A percentile compares a stretch with the other conserved stretches of the same genome.
Conservation (phyloP, 1,140 invertebrate species). For the Nomia melanderi region DNA sequence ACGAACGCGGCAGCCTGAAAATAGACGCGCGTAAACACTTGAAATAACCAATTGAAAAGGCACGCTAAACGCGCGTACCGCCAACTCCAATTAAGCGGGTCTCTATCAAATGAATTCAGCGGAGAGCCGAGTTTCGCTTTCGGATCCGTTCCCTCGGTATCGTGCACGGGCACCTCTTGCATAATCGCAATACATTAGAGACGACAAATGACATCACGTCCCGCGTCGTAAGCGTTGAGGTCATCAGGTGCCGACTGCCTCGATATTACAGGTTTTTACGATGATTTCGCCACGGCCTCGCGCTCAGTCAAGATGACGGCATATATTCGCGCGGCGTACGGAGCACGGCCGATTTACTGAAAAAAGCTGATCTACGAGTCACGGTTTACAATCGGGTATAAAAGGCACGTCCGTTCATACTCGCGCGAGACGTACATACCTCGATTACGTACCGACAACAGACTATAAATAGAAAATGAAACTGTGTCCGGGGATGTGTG, state of each 20-base stretch:
- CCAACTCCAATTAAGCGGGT: slow-evolving; percentile 16
- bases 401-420: slow-evolving; percentile 21
- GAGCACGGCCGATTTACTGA: slow-evolving; percentile 30
- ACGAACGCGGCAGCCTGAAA: not conserved
- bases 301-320: slow-evolving; percentile 14
- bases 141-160: slow-evolving; percentile 1
- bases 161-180: slow-evolving; percentile 40
- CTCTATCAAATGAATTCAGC: slow-evolving; percentile 14
- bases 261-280: slow-evolving; percentile 53
- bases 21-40: not conserved
- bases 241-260: slow-evolving; percentile 54
- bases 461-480: slow-evolving; percentile 41
- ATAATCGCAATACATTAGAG: slow-evolving; percentile 53
- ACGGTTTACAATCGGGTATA: slow-evolving; percentile 29
- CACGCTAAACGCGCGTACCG: not conserved
- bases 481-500: not conserved
- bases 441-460: slow-evolving; percentile 22
- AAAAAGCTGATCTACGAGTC: slow-evolving; percentile 30
- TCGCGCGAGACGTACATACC: not conserved
- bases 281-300: slow-evolving; percentile 44
- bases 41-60: not conserved
- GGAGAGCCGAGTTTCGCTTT: slow-evolving; percentile 18
- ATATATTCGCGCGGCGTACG: not conserved
- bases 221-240: slow-evolving; percentile 54
- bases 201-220: slow-evolving; percentile 65